Conservation (phyloP, 1,140 invertebrate genomes). For the Ostrea edulis region DNA sequence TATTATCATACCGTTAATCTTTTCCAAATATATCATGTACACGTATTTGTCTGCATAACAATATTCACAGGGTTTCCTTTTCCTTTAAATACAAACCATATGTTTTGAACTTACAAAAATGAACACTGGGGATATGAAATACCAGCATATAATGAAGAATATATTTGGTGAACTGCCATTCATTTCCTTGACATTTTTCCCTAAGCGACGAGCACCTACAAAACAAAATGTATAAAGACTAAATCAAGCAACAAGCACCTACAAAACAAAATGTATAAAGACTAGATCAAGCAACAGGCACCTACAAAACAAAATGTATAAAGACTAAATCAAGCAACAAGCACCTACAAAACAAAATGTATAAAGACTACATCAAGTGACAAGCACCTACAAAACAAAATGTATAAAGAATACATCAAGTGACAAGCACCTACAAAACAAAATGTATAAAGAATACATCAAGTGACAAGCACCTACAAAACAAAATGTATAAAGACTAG, state of each 20-base stretch:
- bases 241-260: constrained; percentile 86
- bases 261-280: constrained; percentile 42
- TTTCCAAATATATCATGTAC: too few relatives aligned
- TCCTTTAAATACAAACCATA: neutral
- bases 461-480: constrained; percentile 83
- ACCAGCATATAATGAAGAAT: constrained; percentile 93
- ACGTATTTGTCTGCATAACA: too few relatives aligned
- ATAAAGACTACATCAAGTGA: neutral
- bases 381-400: constrained; percentile 83
- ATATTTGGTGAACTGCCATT: constrained; percentile 88
- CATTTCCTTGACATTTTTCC: constrained; percentile 92
- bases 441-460: neutral
- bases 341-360: constrained; percentile 82
- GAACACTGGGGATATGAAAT: constrained; percentile 88
- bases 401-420: neutral
- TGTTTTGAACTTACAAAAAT: constrained; percentile 85
- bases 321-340: constrained; percentile 81
- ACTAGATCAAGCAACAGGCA: constrained; percentile 83
- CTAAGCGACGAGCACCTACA: constrained; percentile 87
- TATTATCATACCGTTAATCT: too few relatives aligned
- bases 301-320: constrained; percentile 79
- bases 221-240: constrained; percentile 36
- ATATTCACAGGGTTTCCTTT: too few relatives aligned
- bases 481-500: constrained; percentile 11
- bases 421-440: constrained; percentile 83